phyloP scores from a whole-genome alignment of 1,140 invertebrate genomes.

The Pachypeltis micranthus region DNA sequence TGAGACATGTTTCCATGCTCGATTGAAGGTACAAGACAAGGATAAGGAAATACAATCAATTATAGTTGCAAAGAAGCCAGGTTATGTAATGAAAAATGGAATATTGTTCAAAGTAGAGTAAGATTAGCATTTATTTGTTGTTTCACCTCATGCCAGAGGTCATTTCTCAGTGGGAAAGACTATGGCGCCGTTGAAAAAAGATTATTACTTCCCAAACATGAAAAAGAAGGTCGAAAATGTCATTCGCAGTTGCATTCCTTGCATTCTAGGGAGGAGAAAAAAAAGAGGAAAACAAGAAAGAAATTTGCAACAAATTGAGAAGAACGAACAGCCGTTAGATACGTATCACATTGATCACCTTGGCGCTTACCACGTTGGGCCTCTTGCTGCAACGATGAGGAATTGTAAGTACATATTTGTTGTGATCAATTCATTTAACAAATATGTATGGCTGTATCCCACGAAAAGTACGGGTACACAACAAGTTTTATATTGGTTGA shows the following conservation, averaged over 20 bases:
- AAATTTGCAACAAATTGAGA: conserved; percentile 30
- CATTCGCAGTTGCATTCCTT: conserved; percentile 32
- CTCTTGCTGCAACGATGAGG: conserved; percentile 28
- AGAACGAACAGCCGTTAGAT: conserved; percentile 27
- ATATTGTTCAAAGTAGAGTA: conserved; percentile 19
- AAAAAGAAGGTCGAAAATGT: conserved; percentile 30
- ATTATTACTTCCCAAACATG: conserved; percentile 34
- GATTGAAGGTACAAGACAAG: conserved; percentile 26
- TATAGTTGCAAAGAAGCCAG: no score
- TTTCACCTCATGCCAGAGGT: conserved; percentile 32
- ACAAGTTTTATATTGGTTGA: conserved; percentile 23
- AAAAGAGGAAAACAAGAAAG: conserved; percentile 36
- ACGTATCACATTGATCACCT: conserved; percentile 34
- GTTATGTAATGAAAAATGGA: conserved; percentile 15
- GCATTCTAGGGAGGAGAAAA: conserved; percentile 31
- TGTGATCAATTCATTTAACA: conserved; percentile 27
- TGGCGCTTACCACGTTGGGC: conserved; percentile 25
- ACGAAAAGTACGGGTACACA: conserved; percentile 24
- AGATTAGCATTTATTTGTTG: conserved; percentile 18
- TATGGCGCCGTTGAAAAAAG: conserved; percentile 30
- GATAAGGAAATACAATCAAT: not conserved
- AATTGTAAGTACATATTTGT: conserved; percentile 29
- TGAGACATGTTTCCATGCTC: not conserved
- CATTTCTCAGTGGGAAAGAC: conserved; percentile 35
- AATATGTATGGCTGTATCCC: conserved; percentile 26